phyloP scores from a whole-genome alignment of 1,140 invertebrate species.

The Cheumatopsyche charites region DNA sequence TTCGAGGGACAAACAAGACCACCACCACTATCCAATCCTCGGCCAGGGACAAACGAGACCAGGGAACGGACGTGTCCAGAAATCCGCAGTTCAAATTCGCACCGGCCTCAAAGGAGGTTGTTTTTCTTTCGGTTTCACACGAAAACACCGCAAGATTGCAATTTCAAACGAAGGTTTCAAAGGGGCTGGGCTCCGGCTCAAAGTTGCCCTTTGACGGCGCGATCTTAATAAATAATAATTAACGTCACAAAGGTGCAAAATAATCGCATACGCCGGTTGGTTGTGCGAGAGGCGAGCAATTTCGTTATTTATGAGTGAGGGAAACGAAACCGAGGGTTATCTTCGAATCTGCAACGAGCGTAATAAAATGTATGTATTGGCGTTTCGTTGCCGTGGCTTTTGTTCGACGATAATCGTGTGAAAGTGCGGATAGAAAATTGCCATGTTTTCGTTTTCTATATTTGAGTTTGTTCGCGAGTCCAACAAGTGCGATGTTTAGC shows the following conservation, averaged over 20 bases:
- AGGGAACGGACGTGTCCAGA: not conserved
- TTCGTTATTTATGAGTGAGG: not conserved
- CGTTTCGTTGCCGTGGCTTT: constrained; percentile 3
- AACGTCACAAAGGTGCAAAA: not conserved
- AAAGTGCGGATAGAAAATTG: constrained; percentile 3
- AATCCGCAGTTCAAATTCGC: not conserved
- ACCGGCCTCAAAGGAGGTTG: not conserved
- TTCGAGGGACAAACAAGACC: not conserved
- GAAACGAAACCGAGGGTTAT: not conserved
- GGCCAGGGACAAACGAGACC: not conserved
- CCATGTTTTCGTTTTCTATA: not conserved
- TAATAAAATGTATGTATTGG: constrained; percentile 5
- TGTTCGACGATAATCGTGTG: constrained; percentile 1
- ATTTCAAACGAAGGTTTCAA: constrained; percentile 14
- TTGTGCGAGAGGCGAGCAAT: not conserved
- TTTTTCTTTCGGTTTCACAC: constrained; percentile 20
- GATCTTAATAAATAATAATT: constrained; percentile 21
- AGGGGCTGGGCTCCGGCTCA: not conserved
- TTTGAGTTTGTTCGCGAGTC: no score
- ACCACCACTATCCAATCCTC: not conserved
- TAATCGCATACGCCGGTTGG: not conserved
- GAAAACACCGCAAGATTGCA: constrained; percentile 20
- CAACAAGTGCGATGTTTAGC: no score
- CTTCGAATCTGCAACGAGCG: not conserved
- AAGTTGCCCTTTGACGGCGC: not conserved